Conservation (phyloP, 2,888 invertebrate genomes). For the Netelia virgata region DNA sequence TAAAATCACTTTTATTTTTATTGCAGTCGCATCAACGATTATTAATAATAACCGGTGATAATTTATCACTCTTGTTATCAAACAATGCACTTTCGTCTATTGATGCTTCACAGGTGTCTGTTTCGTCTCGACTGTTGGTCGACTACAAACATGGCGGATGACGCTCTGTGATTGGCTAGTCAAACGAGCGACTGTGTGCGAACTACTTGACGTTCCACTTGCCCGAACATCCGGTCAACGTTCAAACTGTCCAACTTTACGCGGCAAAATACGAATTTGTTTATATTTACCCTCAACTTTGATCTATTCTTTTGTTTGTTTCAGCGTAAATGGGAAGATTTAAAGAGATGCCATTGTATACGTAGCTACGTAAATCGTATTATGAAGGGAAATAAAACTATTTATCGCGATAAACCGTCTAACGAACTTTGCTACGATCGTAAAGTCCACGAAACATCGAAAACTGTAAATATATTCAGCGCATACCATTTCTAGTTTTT, state of each 20-base stretch:
- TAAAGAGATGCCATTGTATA: too few species aligned
- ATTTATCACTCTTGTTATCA: slow-evolving; percentile 61
- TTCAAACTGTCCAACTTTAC: neutral
- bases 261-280: neutral
- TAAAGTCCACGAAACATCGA: too few species aligned
- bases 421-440: too few species aligned
- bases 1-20: slow-evolving; percentile 30
- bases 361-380: too few species aligned
- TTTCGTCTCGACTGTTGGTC: slow-evolving; percentile 52
- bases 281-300: neutral
- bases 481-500: too few species aligned
- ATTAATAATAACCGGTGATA: neutral
- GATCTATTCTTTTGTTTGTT: too few species aligned
- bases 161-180: slow-evolving; percentile 54
- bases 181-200: slow-evolving; percentile 48
- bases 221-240: neutral
- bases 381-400: too few species aligned
- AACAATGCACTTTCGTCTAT: slow-evolving; percentile 55
- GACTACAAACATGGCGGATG: slow-evolving; percentile 62
- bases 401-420: too few species aligned
- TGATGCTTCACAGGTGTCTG: slow-evolving; percentile 65
- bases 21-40: neutral
- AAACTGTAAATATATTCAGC: too few species aligned
- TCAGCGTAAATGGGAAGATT: too few species aligned
- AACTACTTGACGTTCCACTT: neutral